Percentiles rank a stretch among this genome's conserved stretches.
Evolutionary conservation across 2,113 vertebrate genomes (phyloP).

Genomic region (Anarhynchus alexandrinus): DNA sequence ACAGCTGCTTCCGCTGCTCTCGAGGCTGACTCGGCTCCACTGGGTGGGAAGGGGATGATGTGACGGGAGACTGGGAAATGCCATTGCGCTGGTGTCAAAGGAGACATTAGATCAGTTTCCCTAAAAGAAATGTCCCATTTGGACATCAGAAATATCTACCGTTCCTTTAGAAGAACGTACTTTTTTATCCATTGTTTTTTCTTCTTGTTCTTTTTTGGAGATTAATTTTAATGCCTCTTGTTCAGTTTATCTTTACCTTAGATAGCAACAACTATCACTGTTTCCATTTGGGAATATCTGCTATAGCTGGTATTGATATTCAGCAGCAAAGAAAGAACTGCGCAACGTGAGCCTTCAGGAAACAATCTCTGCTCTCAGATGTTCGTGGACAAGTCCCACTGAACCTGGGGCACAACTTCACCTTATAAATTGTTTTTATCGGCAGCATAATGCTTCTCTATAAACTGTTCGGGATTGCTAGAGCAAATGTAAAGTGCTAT

Average conservation of each 20-base stretch:
- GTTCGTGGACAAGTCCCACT: background rate
- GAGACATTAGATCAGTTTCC: background rate
- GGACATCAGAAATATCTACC: background rate
- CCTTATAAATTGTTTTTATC: slow-evolving; percentile 24
- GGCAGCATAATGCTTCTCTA: slow-evolving; percentile 17
- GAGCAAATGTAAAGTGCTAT: background rate
- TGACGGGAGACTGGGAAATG: background rate
- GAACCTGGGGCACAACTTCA: background rate
- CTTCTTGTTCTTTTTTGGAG: background rate
- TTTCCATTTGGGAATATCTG: background rate
- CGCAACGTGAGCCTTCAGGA: background rate
- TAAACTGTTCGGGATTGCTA: background rate
- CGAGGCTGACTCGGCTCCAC: rapidly evolving
- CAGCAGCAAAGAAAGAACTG: background rate
- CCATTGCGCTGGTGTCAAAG: background rate
- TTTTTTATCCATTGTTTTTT: background rate
- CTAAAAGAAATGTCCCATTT: background rate
- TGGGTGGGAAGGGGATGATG: rapidly evolving
- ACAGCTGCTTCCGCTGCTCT: too few species aligned
- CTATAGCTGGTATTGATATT: background rate
- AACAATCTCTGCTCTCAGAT: background rate
- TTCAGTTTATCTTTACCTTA: background rate
- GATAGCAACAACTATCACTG: background rate
- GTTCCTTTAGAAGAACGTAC: background rate
- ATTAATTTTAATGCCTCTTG: background rate